These are phyloP conservation scores for Silvanus unidentatus DNA, from an alignment of 2,888 invertebrate genomes.

Conservation along the genomic window DNA sequence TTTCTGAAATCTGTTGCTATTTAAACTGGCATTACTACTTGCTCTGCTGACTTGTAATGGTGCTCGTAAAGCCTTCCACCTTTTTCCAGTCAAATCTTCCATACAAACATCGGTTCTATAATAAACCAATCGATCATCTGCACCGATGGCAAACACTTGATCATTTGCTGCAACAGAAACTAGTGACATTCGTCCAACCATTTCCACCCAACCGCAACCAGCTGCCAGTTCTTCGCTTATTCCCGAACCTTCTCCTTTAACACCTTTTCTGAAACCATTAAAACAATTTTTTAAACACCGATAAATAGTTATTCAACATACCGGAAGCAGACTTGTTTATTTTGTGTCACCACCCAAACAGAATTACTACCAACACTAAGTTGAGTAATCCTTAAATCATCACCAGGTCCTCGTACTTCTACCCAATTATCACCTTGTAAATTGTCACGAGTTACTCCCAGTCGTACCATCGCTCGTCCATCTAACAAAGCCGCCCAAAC, in stretches of 20 bases:
- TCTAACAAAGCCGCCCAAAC: constrained; percentile 84
- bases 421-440: constrained; percentile 66
- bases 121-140: constrained; percentile 74
- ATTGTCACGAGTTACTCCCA: constrained; percentile 75
- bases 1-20: constrained; percentile 47
- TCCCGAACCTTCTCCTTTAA: constrained; percentile 61
- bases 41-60: constrained; percentile 78
- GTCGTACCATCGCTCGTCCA: constrained; percentile 75
- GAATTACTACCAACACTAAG: constrained; percentile 77
- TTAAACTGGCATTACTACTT: constrained; percentile 68
- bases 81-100: constrained; percentile 76
- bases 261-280: constrained; percentile 24
- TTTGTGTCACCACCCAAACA: constrained; percentile 75
- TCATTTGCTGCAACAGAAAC: constrained; percentile 83
- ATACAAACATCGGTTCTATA: constrained; percentile 70
- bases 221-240: constrained; percentile 69
- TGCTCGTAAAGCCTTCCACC: constrained; percentile 76
- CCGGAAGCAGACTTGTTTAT: constrained; percentile 82
- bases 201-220: constrained; percentile 84
- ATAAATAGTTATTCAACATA: constrained; percentile 42
- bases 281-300: constrained; percentile 7
- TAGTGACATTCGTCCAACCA: constrained; percentile 77
- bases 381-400: constrained; percentile 64
- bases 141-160: constrained; percentile 79
- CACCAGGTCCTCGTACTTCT: constrained; percentile 70